Conservation (phyloP, 2,888 invertebrate species). For the Campoletis raptor region DNA sequence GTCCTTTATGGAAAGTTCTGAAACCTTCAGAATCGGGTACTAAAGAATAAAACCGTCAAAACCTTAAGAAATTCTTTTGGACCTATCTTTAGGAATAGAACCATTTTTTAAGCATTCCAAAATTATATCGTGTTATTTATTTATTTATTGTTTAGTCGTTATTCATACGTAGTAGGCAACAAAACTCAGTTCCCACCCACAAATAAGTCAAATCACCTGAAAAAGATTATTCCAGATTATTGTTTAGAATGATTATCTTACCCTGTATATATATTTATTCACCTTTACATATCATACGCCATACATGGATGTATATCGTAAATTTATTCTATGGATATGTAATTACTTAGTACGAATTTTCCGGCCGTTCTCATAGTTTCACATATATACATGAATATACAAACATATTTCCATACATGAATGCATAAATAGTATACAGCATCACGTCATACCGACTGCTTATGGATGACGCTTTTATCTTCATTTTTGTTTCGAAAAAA, state of each 20-base stretch:
- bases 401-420: constrained; percentile 34
- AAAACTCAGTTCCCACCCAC: not conserved
- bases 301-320: constrained; percentile 1
- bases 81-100: too few relatives aligned
- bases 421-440: constrained; percentile 22
- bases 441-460: not conserved
- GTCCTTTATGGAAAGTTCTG: too few relatives aligned
- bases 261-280: not conserved
- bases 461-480: constrained; percentile 15
- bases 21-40: too few relatives aligned
- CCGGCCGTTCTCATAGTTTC: constrained; percentile 1
- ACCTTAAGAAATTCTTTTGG: too few relatives aligned
- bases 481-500: constrained; percentile 16
- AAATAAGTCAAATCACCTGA: not conserved
- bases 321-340: constrained; percentile 45
- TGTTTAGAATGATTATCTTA: not conserved
- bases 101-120: too few relatives aligned
- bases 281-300: not conserved
- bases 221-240: not conserved
- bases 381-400: constrained; percentile 28
- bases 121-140: too few relatives aligned
- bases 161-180: too few relatives aligned
- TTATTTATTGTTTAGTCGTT: too few relatives aligned
- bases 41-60: too few relatives aligned
- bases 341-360: constrained; percentile 43